These are phyloP conservation scores for Plodia interpunctella DNA, from an alignment of 1,140 invertebrate species.

Conservation along the genomic window DNA sequence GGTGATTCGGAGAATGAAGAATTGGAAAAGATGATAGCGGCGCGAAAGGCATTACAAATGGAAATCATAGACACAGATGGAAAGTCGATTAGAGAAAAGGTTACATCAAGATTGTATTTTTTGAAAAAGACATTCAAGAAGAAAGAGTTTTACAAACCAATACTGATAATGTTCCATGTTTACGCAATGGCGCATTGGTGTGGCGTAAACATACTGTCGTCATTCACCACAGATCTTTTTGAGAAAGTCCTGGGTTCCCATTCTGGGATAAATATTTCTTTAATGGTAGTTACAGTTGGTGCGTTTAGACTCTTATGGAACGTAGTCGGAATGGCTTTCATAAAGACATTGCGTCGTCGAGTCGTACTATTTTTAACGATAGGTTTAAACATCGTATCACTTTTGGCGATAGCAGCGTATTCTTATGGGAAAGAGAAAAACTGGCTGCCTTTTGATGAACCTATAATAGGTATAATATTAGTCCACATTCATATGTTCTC, in stretches of 20 bases:
- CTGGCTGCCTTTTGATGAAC: constrained; percentile 20
- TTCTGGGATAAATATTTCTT: constrained; percentile 15
- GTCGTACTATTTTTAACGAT: constrained; percentile 25
- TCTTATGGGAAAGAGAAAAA: constrained; percentile 23
- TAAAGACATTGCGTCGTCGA: constrained; percentile 30
- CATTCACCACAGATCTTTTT: constrained; percentile 27
- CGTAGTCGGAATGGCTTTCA: constrained; percentile 25
- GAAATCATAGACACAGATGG: neutral
- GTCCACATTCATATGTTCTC: constrained; percentile 30
- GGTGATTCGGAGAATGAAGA: constrained; percentile 20
- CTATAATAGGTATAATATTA: constrained; percentile 23
- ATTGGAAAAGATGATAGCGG: constrained; percentile 22
- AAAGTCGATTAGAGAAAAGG: neutral
- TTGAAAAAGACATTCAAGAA: constrained; percentile 4
- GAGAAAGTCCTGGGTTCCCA: constrained; percentile 20
- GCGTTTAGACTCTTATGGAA: constrained; percentile 29
- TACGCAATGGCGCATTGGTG: constrained; percentile 28
- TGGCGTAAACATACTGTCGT: constrained; percentile 24
- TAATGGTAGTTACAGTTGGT: constrained; percentile 27
- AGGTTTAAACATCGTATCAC: constrained; percentile 19
- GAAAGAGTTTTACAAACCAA: constrained; percentile 32
- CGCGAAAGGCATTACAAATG: neutral
- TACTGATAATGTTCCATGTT: constrained; percentile 34
- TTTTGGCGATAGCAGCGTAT: constrained; percentile 22
- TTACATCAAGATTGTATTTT: neutral